Base-by-base conservation (phyloP, 2,113 vertebrate species). In the Eretmochelys imbricata region DNA sequence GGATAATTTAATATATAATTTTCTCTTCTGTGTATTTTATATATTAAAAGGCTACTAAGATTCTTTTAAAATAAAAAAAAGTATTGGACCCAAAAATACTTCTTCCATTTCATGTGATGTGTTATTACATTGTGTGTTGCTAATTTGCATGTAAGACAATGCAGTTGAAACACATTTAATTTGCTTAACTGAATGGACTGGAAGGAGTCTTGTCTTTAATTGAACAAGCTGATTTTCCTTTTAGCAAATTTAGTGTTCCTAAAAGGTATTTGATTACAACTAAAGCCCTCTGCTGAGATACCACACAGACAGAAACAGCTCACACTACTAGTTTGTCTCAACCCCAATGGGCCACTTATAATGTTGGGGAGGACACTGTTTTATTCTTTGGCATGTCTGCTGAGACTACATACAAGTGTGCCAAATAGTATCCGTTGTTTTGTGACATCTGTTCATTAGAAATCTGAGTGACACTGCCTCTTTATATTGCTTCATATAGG, bases 1-100 rank as follows among this genome's bases (percentile, higher is more conserved):
- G 62, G 78, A 22, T 78, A 96, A 94, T 96, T 93, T 94, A 95
- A 95, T 94, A 82, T 20, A 62, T 2, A 72, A 10, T 91, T 82
- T 89, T 55, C 10, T 51, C 89, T 89, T 91, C 72, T 94, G 1
- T 0, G 17, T 84, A 22, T 85, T 82, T 80, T 65, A 80, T 81
- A 6, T 54, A 82, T 72, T 89, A 46, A 94, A 95, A 88, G 42
- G 88, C 75, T 54, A 89, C 22, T 51, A 84, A 89, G 62, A 89
- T 75, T 82, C 90, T 93, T 89, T 94, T 89, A 82, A 22, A 86
- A 85, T 86, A 46, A 46, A 76, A 76, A 76, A 38, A 72, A 95
- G 82, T 53, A 72, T 10, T 91, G 11, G 13, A 78, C 82, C 19
- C 10, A 51, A 94, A 94, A 0, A 4, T 0, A 19, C 79, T 27